phyloP scores from a whole-genome alignment of 2,113 vertebrate species.

The Antechinus stuartii region DNA sequence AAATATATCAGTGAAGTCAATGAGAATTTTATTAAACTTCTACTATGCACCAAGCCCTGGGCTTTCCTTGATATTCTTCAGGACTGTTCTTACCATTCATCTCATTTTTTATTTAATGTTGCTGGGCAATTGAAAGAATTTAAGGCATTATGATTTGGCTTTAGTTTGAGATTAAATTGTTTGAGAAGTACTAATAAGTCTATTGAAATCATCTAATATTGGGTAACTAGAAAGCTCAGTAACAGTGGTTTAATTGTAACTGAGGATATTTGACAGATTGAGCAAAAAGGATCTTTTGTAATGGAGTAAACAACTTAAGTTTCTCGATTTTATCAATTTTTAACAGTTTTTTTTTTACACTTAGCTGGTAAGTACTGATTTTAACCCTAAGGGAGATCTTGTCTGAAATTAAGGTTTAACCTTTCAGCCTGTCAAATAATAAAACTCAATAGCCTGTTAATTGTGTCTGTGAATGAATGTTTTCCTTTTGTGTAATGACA shows the following conservation, averaged over 20 bases:
- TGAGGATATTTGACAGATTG: neutral
- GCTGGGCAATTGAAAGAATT: neutral
- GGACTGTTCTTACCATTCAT: neutral
- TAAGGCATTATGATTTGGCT: neutral
- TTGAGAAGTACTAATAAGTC: neutral
- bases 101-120: neutral
- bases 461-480: rapidly evolving
- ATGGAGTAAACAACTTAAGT: neutral
- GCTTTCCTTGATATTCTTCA: neutral
- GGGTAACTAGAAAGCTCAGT: neutral
- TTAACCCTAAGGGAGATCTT: neutral
- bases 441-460: neutral
- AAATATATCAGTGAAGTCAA: neutral
- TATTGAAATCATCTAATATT: neutral
- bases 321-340: neutral
- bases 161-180: neutral
- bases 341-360: neutral
- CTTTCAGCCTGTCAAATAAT: neutral
- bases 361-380: neutral
- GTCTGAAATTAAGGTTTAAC: neutral
- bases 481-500: neutral
- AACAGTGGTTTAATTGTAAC: neutral
- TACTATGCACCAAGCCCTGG: neutral
- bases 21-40: neutral
- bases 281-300: neutral